Evolutionary conservation across 2,113 vertebrate genomes (phyloP), one percentile per base, ranked within the genome.

Genomic region (Oryzias javanicus): DNA sequence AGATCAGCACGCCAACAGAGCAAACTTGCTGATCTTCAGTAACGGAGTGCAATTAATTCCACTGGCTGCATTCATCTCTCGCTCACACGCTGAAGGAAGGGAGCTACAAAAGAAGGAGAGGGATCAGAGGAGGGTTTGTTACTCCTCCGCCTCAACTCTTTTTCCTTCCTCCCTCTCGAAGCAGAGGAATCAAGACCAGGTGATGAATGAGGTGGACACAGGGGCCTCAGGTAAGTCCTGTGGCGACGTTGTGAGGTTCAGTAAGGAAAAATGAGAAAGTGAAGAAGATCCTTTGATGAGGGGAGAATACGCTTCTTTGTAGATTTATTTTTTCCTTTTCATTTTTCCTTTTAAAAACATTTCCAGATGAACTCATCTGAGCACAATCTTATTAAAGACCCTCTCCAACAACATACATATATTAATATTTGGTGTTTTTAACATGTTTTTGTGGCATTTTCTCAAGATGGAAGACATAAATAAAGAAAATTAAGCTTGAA

Each of bases 21-120:
- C 94, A 98, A 96, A 99, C 95, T 97, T 98, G 97, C 96, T 99
- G 97, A 99, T 98, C 94, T 94, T 92, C 94, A 93, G 96, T 98
- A 97, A 99, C 95, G 92, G 94, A 93, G 93, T 95, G 94, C 96
- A 96, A 98, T 99, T 99, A 98, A 98, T 98, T 98, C 97, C 94
- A 92, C 94, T 93, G 90, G 93, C 96, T 96, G 94, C 95, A 97
- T 99, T 94, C 94, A 95, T 96, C 95, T 94, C 94, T 74, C 91
- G 90, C 94, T 96, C 94, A 92, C 94, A 92, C 89, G 91, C 83
- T 86, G 80, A 86, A 87, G 77, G 90, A 93, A 93, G 67, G 64
- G 72, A 87, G 78, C 66, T 25, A 73, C 65, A 79, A 64, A 65
- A 54, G 55, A 64, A 47, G 49, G 72, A 50, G 83, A 54, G 71